phyloP scores from a whole-genome alignment of 2,113 vertebrate species.

The Mirza zaza region DNA sequence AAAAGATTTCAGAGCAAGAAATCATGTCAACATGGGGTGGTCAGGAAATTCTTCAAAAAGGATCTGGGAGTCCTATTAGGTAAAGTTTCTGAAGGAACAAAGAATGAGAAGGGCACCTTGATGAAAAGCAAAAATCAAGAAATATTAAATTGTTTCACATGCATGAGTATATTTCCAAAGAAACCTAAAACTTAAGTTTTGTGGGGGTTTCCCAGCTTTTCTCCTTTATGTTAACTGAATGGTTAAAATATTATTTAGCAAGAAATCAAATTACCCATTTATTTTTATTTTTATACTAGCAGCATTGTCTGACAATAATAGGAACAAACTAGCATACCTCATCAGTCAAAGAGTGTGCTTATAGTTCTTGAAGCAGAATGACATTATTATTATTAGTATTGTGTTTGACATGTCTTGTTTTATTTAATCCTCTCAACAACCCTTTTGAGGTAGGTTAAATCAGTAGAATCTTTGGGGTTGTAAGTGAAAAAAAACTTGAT shows the following conservation, averaged over 20 bases:
- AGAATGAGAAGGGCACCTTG: not conserved
- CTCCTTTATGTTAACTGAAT: not conserved
- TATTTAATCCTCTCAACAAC: not conserved
- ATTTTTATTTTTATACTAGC: not conserved
- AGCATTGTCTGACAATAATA: not conserved
- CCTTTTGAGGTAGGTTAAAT: not conserved
- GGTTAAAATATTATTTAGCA: not conserved
- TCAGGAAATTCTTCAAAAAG: not conserved
- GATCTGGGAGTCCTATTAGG: not conserved
- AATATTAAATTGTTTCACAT: not conserved
- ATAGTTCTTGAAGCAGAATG: not conserved
- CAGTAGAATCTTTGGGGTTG: not conserved
- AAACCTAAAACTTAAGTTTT: not conserved
- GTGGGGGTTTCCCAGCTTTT: not conserved
- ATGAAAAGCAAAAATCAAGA: not conserved
- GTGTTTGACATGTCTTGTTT: not conserved
- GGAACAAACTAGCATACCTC: not conserved
- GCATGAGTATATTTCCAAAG: not conserved
- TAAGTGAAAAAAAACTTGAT: not conserved
- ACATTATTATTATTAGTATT: not conserved
- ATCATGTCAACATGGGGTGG: not conserved
- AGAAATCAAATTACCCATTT: not conserved
- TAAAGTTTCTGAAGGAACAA: not conserved
- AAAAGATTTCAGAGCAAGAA: not conserved
- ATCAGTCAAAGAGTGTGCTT: not conserved